These are phyloP conservation scores for Limnephilus auricula DNA, from an alignment of 2,888 invertebrate genomes.

Conservation along the genomic window DNA sequence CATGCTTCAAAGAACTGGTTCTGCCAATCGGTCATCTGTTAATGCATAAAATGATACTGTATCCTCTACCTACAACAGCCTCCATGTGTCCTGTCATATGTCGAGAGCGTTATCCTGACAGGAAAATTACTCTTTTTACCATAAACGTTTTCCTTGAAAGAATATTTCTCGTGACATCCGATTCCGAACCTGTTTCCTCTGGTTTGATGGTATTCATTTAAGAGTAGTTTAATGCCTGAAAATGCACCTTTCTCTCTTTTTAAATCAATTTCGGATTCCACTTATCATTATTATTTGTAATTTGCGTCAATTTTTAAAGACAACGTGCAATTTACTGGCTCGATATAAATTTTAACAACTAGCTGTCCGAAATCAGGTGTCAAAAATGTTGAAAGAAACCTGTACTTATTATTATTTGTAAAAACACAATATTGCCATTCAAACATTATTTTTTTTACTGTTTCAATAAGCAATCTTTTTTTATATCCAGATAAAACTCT, in stretches of 20 bases:
- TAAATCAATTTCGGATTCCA: background rate
- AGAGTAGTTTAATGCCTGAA: background rate
- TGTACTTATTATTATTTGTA: background rate
- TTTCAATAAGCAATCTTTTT: too few species aligned
- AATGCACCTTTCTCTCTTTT: background rate
- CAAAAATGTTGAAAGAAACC: background rate
- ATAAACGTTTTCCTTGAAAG: conserved; percentile 26
- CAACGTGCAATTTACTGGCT: background rate
- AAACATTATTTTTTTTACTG: too few species aligned
- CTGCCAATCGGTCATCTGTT: background rate
- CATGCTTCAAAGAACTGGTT: background rate
- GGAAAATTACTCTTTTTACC: conserved; percentile 20
- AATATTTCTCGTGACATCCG: background rate
- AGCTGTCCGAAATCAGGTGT: background rate
- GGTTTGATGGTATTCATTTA: background rate
- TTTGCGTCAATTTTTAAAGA: background rate
- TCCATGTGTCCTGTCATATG: background rate
- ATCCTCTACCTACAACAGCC: background rate
- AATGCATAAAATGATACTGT: background rate
- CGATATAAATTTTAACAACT: background rate
- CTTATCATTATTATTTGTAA: background rate
- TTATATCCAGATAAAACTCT: too few species aligned
- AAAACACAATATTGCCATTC: too few species aligned
- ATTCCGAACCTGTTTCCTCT: background rate
- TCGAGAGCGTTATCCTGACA: background rate